phyloP scores from a whole-genome alignment of 2,888 invertebrate species.

The Lymantria dispar region DNA sequence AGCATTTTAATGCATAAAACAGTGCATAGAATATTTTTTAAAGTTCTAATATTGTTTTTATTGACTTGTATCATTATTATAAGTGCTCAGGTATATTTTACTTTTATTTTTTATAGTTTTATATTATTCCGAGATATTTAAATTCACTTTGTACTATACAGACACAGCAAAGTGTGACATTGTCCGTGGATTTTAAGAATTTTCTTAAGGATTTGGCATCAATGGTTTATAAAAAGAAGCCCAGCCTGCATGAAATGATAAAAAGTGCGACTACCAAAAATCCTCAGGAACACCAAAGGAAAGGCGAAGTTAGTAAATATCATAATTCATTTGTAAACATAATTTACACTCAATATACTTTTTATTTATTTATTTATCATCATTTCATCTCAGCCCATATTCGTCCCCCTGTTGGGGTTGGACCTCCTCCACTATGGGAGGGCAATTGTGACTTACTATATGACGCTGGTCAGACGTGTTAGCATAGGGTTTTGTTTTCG shows the following conservation, averaged over 20 bases:
- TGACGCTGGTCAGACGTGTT: too few relatives aligned
- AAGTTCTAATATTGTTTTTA: constrained; percentile 22
- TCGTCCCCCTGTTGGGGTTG: too few relatives aligned
- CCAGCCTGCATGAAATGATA: neutral
- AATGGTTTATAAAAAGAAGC: constrained; percentile 36
- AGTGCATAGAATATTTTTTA: constrained; percentile 25
- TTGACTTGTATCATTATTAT: constrained; percentile 15
- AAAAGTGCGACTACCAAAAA: constrained; percentile 11
- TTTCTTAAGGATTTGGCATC: constrained; percentile 46
- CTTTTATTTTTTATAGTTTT: neutral
- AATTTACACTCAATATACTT: too few relatives aligned
- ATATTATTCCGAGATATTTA: neutral
- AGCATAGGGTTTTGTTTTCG: too few relatives aligned
- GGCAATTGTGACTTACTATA: too few relatives aligned
- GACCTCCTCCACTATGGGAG: too few relatives aligned
- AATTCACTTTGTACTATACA: neutral
- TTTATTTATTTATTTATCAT: too few relatives aligned
- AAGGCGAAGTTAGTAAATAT: constrained; percentile 37
- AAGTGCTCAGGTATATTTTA: constrained; percentile 27
- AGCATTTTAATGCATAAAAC: constrained; percentile 43
- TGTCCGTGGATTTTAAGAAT: constrained; percentile 42
- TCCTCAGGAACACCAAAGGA: constrained; percentile 11
- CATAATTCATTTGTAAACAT: too few relatives aligned
- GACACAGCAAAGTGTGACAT: constrained; percentile 8
- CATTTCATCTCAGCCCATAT: too few relatives aligned